Evolutionary conservation across 1,140 invertebrate genomes (phyloP).

Genomic region (Drosophila sp.): DNA sequence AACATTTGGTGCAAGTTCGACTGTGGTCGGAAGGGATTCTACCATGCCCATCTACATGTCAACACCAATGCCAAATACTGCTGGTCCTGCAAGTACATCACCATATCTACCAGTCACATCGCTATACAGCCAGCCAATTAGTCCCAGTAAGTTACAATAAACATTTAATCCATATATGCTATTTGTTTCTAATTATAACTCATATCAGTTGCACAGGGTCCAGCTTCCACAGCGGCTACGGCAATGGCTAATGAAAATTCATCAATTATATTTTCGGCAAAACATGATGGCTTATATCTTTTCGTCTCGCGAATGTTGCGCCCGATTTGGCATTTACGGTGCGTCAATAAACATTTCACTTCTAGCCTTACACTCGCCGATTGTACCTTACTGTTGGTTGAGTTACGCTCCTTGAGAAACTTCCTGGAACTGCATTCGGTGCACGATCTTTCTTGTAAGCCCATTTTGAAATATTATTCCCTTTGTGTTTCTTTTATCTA

Average conservation of each 20-base stretch:
- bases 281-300: constrained; percentile 96
- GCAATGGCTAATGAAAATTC: constrained; percentile 48
- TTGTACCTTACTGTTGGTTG: constrained; percentile 83
- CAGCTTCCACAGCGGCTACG: constrained; percentile 57
- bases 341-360: constrained; percentile 84
- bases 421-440: constrained; percentile 83
- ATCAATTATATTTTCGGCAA: constrained; percentile 84
- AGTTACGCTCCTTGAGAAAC: constrained; percentile 83
- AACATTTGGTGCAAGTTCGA: constrained; percentile 27
- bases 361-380: constrained; percentile 84
- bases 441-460: constrained; percentile 71
- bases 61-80: constrained; percentile 70
- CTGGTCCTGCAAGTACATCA: neutral
- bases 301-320: constrained; percentile 93
- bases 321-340: constrained; percentile 90
- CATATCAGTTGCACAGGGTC: constrained; percentile 48
- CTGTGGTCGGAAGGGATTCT: constrained; percentile 35
- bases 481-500: neutral
- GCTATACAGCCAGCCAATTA: constrained; percentile 57
- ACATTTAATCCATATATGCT: too few species aligned
- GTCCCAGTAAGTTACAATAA: constrained; percentile 63
- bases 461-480: neutral
- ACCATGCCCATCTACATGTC: constrained; percentile 72
- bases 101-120: constrained; percentile 20
- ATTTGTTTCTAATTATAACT: neutral